Base-by-base conservation (phyloP, 30 jellyfish, hydroid and myxozoan genomes). In the Nemopilema nomurai region DNA sequence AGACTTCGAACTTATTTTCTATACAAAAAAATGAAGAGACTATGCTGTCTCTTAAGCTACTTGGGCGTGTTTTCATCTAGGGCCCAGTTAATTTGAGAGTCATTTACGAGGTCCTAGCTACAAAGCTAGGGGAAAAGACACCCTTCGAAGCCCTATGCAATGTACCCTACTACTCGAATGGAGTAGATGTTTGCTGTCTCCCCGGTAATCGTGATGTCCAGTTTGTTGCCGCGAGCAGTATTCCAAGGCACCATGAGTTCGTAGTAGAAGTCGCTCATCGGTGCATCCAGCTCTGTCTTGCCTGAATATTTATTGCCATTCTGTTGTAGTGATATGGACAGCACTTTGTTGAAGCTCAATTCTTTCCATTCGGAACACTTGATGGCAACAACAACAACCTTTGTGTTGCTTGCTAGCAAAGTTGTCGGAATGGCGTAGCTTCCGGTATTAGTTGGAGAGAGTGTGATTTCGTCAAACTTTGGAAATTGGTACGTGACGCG, bases 181-280 rank as follows among this genome's bases (percentile, higher is more conserved):
- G 77, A 22, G 69, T 82, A 82, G 52, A 18, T 28, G 31, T 70
- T 82, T 27, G 8, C 0, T 27, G 91, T 53, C 52, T 77, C 62
- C 19, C 91, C 91, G 21, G 30, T 53, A 18, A 65, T 62, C 28
- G 20, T 82, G 74, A 82, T 18, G 18, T 30, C 65, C 17, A 82
- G 41, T 68, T 28, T 75, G 51, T 70, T 69, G 50, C 50, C 69
- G 4, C 17, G 16, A 0, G 20, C 13, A 49, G 51, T 24, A 28
- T 82, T 74, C 91, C 91, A 82, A 32, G 91, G 91, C 50, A 82
- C 23, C 67, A 71, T 1, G 19, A 77, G 28, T 57, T 81, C 90
- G 71, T 82, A 82, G 71, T 82, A 82, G 77, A 82, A 82, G 33
- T 71, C 85, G 22, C 70, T 82, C 91, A 72, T 53, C 0, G 84